Conservation (phyloP, 2,797 vertebrate species). For the Sus cebifrons region DNA sequence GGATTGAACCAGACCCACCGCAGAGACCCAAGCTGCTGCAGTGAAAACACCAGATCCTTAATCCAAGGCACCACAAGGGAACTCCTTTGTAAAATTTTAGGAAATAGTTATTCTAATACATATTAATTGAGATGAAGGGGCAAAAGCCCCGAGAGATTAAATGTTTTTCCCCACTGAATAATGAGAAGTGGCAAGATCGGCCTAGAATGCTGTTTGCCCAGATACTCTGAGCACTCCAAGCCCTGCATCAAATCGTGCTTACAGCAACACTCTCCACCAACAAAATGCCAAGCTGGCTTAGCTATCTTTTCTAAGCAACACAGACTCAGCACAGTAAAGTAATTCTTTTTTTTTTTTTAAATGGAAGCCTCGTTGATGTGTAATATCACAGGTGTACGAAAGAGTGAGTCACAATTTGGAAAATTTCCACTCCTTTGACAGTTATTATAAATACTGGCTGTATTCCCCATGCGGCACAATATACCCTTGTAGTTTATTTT, state of each 20-base stretch:
- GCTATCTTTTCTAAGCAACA: not conserved
- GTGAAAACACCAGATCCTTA: too few species aligned
- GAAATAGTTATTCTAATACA: not conserved
- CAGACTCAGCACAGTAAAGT: not conserved
- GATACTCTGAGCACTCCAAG: not conserved
- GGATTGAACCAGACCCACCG: too few species aligned
- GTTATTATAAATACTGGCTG: not conserved
- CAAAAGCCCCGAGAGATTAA: not conserved
- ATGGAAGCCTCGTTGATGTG: not conserved
- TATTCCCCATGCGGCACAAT: not conserved
- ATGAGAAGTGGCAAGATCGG: not conserved
- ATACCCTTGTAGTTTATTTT: not conserved
- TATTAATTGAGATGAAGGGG: slow-evolving; percentile 23
- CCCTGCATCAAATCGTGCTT: not conserved
- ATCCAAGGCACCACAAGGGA: too few species aligned
- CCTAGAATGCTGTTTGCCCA: not conserved
- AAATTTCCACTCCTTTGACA: not conserved
- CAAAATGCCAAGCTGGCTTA: not conserved
- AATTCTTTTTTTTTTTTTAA: not conserved
- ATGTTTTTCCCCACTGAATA: not conserved
- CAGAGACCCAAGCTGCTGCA: too few species aligned
- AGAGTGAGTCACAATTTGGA: not conserved
- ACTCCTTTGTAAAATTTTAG: not conserved
- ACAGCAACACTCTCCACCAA: not conserved
- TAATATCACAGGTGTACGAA: too few species aligned